Base-by-base conservation (phyloP, 2,888 invertebrate genomes). In the Alloplasta piceator region DNA sequence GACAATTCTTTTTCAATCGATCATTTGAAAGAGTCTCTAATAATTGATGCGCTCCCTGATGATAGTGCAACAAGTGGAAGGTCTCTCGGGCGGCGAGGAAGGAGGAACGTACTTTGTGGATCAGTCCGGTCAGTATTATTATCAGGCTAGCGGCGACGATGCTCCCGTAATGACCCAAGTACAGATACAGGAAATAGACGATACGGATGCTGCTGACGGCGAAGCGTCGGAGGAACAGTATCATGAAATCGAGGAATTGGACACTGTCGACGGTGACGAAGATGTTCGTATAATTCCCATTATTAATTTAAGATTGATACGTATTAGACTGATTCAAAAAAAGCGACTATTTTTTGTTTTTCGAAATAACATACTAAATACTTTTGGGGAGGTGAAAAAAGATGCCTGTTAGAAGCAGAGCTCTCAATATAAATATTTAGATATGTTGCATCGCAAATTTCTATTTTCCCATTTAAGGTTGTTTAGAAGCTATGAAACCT, bases 51-150 rank as follows among this genome's bases (percentile, higher is more conserved):
- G 4, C 43, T 43, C 43, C 4, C 43, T 43, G 4, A 43, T 70
- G 56, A 36, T 67, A 92, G 92, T 92, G 73, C 91, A 92, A 89
- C 92, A 91, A 89, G 92, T 92, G 71, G 92, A 92, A 83, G 92
- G 92, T 10, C 83, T 92, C 4, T 90, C 91, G 76, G 94, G 92
- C 2, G 94, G 94, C 12, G 93, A 93, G 60, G 94, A 94, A 85
- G 94, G 94, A 84, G 95, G 96, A 6, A 96, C 96, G 0, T 97
- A 96, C 89, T 97, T 96, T 90, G 95, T 97, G 36, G 97, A 97
- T 89, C 95, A 96, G 91, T 94, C 96, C 43, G 97, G 97, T 0
- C 95, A 96, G 85, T 97, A 97, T 90, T 97, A 97, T 89, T 96
- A 96, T 89, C 97, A 97, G 91, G 94, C 95, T 1, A 94, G 94